Evolutionary conservation across 2,113 vertebrate genomes (phyloP), one percentile per base, ranked within the genome.

Genomic region (Circaetus cinerascens): DNA sequence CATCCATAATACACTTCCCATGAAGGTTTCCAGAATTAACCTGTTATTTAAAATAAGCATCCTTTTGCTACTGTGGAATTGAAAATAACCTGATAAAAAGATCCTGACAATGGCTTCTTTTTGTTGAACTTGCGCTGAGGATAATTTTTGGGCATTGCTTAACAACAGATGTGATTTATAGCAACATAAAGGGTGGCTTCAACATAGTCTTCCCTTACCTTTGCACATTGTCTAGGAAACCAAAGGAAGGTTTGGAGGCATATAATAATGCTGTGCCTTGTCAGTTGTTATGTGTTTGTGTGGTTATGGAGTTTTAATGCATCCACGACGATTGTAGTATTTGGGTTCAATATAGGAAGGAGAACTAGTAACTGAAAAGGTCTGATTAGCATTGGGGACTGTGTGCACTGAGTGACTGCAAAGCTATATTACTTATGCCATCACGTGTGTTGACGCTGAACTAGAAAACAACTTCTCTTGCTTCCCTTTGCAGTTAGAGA

Each of bases 321-420:
- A 53, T 43, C 43, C 59, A n/a, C n/a, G n/a, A 30, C 0, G 0
- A 10, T 15, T 38, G 9, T 25, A 48, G 43, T 23, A 9, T 83
- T 62, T 45, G 45, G 13, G 40, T 36, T 84, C 71, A 13, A 0
- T 64, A 1, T 1, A 27, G 51, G 38, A 59, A 88, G 81, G 43
- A 63, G 43, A 53, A 88, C 4, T 6, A 16, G 36, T 48, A 78
- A 45, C 19, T 86, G 34, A 17, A 25, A 50, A 34, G 9, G 18
- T 73, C 36, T 79, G 55, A 0, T 32, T 11, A n/a, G 72, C 34
- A 13, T 10, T 63, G 29, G 16, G 86, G 22, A 4, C 23, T 68
- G 17, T 19, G 23, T 46, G 9, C 22, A 3, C 19, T 0, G 2
- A 38, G 27, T 55, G 72, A 13, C 38, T 11, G 4, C 21, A 18